phyloP scores from a whole-genome alignment of 64 coral and sea anemone species.

The Hydrozoanthus tunicans region DNA sequence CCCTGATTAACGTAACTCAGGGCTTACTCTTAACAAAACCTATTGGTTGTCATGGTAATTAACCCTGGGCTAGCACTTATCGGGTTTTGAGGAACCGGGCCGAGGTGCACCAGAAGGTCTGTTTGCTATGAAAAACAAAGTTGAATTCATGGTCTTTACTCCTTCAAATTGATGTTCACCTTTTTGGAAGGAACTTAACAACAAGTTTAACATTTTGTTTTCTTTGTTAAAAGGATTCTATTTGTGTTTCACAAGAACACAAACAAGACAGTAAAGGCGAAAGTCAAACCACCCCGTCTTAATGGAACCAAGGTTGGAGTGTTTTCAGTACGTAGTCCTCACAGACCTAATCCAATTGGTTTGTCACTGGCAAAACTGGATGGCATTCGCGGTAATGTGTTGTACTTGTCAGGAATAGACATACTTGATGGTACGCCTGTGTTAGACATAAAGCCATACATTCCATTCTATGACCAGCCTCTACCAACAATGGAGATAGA shows the following conservation, averaged over 20 bases:
- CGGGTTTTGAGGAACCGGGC: too few relatives aligned
- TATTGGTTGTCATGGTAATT: too few relatives aligned
- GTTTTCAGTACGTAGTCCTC: constrained; percentile 72
- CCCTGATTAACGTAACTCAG: too few relatives aligned
- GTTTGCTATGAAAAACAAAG: too few relatives aligned
- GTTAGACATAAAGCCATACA: constrained; percentile 74
- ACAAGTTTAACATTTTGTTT: too few relatives aligned
- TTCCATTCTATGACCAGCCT: constrained; percentile 73
- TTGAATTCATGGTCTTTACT: too few relatives aligned
- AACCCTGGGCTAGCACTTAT: too few relatives aligned
- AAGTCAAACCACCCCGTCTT: constrained; percentile 68
- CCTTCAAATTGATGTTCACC: too few relatives aligned
- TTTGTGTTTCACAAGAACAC: constrained; percentile 75
- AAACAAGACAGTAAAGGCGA: constrained; percentile 63
- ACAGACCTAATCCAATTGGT: constrained; percentile 81
- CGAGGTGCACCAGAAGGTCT: too few relatives aligned
- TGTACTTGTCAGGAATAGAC: constrained; percentile 70
- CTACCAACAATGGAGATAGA: background rate
- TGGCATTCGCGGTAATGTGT: constrained; percentile 56
- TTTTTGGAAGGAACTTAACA: too few relatives aligned
- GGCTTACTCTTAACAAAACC: too few relatives aligned
- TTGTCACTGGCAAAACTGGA: constrained; percentile 66
- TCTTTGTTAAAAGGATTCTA: background rate
- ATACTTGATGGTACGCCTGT: constrained; percentile 76
- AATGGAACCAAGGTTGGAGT: constrained; percentile 71